Evolutionary conservation across 2,113 vertebrate species (phyloP), one percentile per base, ranked within the genome.

Genomic region (Peucedramus taeniatus): DNA sequence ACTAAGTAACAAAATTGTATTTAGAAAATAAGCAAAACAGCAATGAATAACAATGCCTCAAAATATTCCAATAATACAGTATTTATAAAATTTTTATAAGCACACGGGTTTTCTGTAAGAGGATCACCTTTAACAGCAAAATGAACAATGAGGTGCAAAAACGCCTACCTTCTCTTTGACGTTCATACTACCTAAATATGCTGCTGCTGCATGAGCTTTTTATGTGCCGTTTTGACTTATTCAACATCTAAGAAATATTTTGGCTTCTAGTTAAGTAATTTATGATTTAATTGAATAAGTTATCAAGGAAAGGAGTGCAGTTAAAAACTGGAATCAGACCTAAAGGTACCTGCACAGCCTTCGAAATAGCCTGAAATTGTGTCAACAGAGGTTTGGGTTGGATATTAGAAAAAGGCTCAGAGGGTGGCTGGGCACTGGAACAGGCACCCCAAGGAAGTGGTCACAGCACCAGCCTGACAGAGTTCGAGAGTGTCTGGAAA

Each of bases 41-140:
- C 53, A 83, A 50, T 4, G 13, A 54, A 61, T 63, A 19, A 40
- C 5, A 30, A 64, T 31, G 44, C 13, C 50, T 28, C 11, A 47
- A 90, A 79, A 33, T 8, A 56, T 4, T 31, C 37, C n/a, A 33
- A 10, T 28, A 70, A 78, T 9, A 44, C 83, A 60, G 16, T 11
- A 9, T 12, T 35, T 39, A 37, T 3, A 19, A 57, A 65, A 31
- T 24, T 42, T 45, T 31, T 45, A 15, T 16, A 57, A 69, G 5
- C 1, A 15, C 26, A 30, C 1, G 7, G 12, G 0, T 37, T 30
- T 33, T 18, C 5, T 19, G 13, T 3, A 33, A n/a, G 6, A 39
- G 6, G 15, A 51, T 39, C 0, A 1, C 5, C 23, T 81, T 70
- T 74, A 60, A 47, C 42, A 56, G 13, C 5, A 20, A 8, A 19